Conservation (phyloP, 2,797 vertebrate species). For the Gymnothorax reevesii region DNA sequence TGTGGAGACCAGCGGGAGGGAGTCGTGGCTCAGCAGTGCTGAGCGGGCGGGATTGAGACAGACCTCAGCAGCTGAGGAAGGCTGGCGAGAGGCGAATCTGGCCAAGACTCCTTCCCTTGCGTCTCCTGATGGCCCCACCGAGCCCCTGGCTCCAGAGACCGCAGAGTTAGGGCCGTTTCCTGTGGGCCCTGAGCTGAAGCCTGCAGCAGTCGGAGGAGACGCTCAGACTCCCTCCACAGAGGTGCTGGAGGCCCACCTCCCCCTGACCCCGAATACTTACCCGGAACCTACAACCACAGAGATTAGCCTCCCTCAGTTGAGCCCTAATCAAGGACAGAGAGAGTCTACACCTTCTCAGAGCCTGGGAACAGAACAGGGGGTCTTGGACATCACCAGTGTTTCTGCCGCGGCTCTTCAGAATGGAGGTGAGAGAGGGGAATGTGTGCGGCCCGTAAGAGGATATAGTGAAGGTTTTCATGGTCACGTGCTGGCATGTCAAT, state of each 20-base stretch:
- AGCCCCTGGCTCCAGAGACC: not conserved
- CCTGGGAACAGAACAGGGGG: not conserved
- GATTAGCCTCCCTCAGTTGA: not conserved
- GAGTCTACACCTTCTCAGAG: conserved; percentile 19
- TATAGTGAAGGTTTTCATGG: not conserved
- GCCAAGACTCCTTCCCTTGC: not conserved
- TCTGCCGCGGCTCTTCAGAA: conserved; percentile 26
- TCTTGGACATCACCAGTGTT: not conserved
- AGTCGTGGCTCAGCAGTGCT: conserved; percentile 33
- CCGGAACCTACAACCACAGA: conserved; percentile 45
- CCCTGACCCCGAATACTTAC: conserved; percentile 50
- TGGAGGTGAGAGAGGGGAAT: conserved; percentile 57
- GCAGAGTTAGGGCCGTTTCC: conserved; percentile 35
- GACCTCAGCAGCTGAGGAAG: conserved; percentile 1
- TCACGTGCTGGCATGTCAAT: not conserved
- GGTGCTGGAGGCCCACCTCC: conserved; percentile 39
- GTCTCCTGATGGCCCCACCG: conserved; percentile 17
- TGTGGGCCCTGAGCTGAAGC: conserved; percentile 3
- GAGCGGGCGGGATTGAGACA: conserved; percentile 31
- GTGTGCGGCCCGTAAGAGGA: not conserved
- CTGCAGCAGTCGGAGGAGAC: not conserved
- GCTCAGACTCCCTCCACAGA: not conserved
- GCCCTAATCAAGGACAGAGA: not conserved
- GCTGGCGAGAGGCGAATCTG: not conserved
- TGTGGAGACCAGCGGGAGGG: conserved; percentile 39